Evolutionary conservation across 2,888 invertebrate genomes (phyloP).

Genomic region (Pachliopta kotzebuea): DNA sequence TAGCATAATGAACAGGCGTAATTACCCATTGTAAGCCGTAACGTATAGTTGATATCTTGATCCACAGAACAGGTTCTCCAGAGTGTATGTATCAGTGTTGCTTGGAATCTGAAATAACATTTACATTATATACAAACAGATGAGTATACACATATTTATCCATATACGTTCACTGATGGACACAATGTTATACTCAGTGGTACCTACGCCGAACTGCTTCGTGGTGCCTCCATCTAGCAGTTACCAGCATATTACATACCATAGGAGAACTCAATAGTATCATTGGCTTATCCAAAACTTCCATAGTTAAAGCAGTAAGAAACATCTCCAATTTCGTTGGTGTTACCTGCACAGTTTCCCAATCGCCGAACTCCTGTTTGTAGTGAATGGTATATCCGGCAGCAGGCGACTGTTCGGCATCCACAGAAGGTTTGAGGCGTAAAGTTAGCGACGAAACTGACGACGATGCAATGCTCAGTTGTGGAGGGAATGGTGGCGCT

Average conservation of each 20-base stretch:
- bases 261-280: not conserved
- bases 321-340: not conserved
- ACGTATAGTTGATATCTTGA: conserved; percentile 96
- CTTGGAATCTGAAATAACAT: conserved; percentile 78
- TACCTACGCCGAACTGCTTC: too few relatives aligned
- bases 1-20: not conserved
- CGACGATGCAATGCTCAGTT: conserved; percentile 71
- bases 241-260: too few relatives aligned
- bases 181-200: too few relatives aligned
- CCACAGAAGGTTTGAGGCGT: conserved; percentile 79
- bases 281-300: not conserved
- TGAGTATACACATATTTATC: too few relatives aligned
- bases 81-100: conserved; percentile 89
- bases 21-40: conserved; percentile 93
- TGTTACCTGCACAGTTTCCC: conserved; percentile 90
- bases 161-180: too few relatives aligned
- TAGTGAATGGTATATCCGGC: conserved; percentile 95
- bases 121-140: not conserved
- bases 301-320: too few relatives aligned
- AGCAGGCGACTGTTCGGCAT: conserved; percentile 91
- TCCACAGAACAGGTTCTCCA: conserved; percentile 94
- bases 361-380: conserved; percentile 96
- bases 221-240: too few relatives aligned
- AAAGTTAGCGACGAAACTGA: conserved; percentile 76
- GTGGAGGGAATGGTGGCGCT: conserved; percentile 77